These are phyloP conservation scores for Xestia ashworthii DNA, from an alignment of 2,888 invertebrate genomes.

Conservation along the genomic window DNA sequence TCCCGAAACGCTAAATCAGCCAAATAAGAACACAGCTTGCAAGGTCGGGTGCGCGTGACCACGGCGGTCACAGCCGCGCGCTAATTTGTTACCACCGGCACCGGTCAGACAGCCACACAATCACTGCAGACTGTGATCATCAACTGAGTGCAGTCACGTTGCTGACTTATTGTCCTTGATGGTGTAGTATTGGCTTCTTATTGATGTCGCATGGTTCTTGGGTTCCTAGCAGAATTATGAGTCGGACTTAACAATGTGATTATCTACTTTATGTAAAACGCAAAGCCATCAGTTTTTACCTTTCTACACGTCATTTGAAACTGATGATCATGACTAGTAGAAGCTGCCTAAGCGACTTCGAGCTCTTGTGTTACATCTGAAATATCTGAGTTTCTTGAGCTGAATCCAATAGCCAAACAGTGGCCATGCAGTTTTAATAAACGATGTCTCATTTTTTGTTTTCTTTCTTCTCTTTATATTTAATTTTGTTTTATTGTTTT, in stretches of 20 bases:
- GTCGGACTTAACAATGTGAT: neutral
- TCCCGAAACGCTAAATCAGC: neutral
- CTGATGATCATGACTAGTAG: neutral
- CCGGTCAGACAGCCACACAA: constrained; percentile 59
- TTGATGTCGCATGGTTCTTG: constrained; percentile 3
- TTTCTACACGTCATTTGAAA: too few species aligned
- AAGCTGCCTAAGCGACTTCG: neutral
- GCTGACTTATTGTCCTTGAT: constrained; percentile 56
- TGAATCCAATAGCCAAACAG: neutral
- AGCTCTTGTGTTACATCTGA: neutral
- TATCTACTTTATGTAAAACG: neutral
- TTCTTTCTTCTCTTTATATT: too few species aligned
- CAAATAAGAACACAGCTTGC: constrained; percentile 18
- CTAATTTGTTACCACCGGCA: constrained; percentile 62
- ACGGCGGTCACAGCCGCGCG: constrained; percentile 56
- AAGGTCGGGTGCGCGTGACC: constrained; percentile 62
- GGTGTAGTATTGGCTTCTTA: constrained; percentile 12
- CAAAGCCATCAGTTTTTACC: neutral
- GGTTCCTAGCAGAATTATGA: neutral
- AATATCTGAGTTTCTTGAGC: neutral
- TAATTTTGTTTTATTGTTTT: neutral
- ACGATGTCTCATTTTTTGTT: neutral
- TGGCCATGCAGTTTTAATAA: neutral
- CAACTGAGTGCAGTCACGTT: constrained; percentile 62
- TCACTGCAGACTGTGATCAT: constrained; percentile 61